Percentiles rank a stretch among this genome's conserved stretches.
These are phyloP conservation scores for Elgaria multicarinata DNA, from an alignment of 2,113 vertebrate species.

Conservation along the genomic window DNA sequence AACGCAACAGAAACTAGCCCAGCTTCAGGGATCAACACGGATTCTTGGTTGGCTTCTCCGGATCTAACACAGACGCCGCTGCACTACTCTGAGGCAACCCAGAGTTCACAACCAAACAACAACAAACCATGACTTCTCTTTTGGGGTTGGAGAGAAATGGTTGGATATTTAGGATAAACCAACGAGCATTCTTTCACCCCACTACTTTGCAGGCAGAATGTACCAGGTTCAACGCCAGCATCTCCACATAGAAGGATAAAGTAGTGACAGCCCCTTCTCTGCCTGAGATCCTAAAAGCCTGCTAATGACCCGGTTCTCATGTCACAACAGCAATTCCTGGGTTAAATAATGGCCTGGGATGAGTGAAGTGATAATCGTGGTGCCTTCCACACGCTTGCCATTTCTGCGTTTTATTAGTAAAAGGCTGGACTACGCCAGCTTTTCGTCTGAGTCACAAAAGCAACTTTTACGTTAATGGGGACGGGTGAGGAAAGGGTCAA, in stretches of 20 bases:
- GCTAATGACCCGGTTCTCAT: too few relatives aligned
- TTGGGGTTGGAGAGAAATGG: too few relatives aligned
- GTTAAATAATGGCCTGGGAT: not conserved
- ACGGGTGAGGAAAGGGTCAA: not conserved
- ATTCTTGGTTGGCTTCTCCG: not conserved
- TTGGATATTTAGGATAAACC: not conserved
- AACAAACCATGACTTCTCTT: too few relatives aligned
- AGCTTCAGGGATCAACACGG: too few relatives aligned
- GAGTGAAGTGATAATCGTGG: too few relatives aligned
- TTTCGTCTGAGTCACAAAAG: not conserved
- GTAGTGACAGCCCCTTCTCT: too few relatives aligned
- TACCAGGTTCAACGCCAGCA: not conserved
- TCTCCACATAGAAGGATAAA: too few relatives aligned
- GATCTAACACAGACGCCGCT: not conserved
- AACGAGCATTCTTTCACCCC: not conserved
- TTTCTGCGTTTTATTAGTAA: not conserved
- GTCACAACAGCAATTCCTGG: too few relatives aligned
- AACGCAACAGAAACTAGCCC: not conserved
- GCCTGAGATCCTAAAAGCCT: too few relatives aligned
- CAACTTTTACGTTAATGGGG: not conserved
- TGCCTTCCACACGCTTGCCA: too few relatives aligned
- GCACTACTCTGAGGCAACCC: not conserved
- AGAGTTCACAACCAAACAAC: too few relatives aligned
- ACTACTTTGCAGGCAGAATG: not conserved
- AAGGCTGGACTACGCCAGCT: not conserved